Base-by-base conservation (phyloP, 2,797 vertebrate genomes). In the Gobionotothen gibberifrons region DNA sequence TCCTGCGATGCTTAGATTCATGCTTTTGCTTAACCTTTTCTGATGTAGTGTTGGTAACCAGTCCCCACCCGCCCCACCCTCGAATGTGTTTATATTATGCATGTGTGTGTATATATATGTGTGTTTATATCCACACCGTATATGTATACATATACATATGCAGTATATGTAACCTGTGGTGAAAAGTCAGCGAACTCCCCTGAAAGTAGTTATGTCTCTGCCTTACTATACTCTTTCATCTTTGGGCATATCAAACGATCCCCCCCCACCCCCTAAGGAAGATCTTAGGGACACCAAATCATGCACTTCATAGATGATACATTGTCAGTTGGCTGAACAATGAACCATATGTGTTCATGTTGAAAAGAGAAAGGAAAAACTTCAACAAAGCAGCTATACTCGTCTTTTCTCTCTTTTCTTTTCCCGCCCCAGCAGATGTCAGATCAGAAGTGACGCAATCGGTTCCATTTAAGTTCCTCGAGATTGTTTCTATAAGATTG, bases 81-180 rank as follows among this genome's bases (percentile, higher is more conserved):
- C 90, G 90, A 94, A 94, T 91, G 92, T 95, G 94, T 95, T 93
- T 95, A 92, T 95, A 96, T 94, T 95, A 94, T 93, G 93, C 91
- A 93, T 94, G 93, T 95, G 93, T 93, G 94, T 94, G 94, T 94
- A 93, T 94, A 93, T 94, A 94, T 94, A 90, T 93, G 94, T 94
- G 94, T 95, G 94, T 95, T 94, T 93, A 92, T 93, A 94, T 93
- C 84, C 93, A 93, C 93, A 95, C 93, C 92, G 88, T 93, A 94
- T 94, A 94, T 94, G 93, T 94, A 93, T 93, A 93, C 92, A 93
- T 93, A 94, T 93, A 93, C 93, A 94, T 93, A 93, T 94, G 92
- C 89, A 93, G 93, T 94, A 93, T 90, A 90, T 94, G 93, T 94
- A 93, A 94, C 85, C 89, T 89, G 92, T 92, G 90, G 88, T 93